These are phyloP conservation scores for Coptodon bakossiorum DNA, from an alignment of 2,113 vertebrate species.

Conservation along the genomic window DNA sequence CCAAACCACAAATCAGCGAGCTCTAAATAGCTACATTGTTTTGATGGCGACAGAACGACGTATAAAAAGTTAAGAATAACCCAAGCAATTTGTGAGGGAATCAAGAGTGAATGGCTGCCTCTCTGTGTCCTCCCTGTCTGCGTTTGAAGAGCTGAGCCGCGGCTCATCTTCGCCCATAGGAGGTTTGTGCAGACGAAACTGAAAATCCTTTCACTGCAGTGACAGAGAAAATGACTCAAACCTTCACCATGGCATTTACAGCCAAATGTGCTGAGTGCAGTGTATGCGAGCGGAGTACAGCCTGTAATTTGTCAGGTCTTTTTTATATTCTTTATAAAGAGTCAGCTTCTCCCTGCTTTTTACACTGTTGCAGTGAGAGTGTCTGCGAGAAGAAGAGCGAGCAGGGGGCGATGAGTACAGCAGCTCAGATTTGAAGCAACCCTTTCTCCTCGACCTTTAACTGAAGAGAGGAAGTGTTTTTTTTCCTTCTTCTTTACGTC, in stretches of 20 bases:
- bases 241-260: slow-evolving; percentile 75
- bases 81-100: slow-evolving; percentile 4
- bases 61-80: slow-evolving; percentile 27
- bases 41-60: background rate
- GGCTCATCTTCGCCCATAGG: slow-evolving; percentile 50
- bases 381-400: slow-evolving; percentile 34
- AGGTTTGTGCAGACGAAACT: slow-evolving; percentile 61
- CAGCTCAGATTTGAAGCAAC: slow-evolving; percentile 1
- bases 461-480: background rate
- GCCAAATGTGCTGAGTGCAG: slow-evolving; percentile 75
- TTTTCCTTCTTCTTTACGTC: background rate
- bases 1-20: background rate
- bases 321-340: slow-evolving; percentile 69
- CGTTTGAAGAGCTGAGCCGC: slow-evolving; percentile 37
- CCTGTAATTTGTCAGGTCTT: slow-evolving; percentile 71
- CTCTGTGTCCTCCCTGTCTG: background rate
- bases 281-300: slow-evolving; percentile 59
- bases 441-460: slow-evolving; percentile 14
- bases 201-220: slow-evolving; percentile 69
- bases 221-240: slow-evolving; percentile 73
- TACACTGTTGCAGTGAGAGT: slow-evolving; percentile 56
- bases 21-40: background rate
- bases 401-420: slow-evolving; percentile 8
- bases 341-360: slow-evolving; percentile 56
- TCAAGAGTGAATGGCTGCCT: slow-evolving; percentile 23